Percentiles rank a stretch among this genome's conserved stretches.
Conservation (phyloP, 2,113 vertebrate species). For the Variabilichromis moorii region DNA sequence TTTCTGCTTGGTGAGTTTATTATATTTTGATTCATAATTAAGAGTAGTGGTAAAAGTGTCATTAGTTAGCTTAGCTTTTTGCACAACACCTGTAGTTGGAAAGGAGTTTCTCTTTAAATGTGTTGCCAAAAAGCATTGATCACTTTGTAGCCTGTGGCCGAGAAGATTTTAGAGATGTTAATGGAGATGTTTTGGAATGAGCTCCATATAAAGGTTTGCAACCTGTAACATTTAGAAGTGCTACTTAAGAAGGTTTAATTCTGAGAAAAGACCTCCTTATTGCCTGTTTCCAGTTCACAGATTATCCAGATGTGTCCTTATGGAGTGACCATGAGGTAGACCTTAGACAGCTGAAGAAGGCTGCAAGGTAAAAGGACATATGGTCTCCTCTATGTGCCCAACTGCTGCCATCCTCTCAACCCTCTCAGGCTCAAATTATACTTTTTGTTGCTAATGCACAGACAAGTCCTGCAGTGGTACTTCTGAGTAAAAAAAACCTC, state of each 20-base stretch:
- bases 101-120: not conserved
- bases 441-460: not conserved
- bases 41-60: not conserved
- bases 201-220: not conserved
- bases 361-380: not conserved
- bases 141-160: not conserved
- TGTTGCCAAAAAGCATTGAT: not conserved
- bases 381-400: not conserved
- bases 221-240: not conserved
- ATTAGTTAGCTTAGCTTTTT: not conserved
- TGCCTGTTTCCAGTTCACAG: not conserved
- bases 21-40: not conserved
- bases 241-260: not conserved
- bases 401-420: not conserved
- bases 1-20: not conserved
- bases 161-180: not conserved
- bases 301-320: conserved; percentile 1
- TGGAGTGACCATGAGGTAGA: not conserved
- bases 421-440: not conserved
- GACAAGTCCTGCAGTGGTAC: not conserved
- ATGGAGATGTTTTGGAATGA: not conserved
- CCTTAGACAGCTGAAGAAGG: not conserved
- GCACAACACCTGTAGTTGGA: not conserved
- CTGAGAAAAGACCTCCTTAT: not conserved
- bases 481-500: not conserved